Conservation (phyloP, 2,113 vertebrate genomes). For the Zingel zingel region DNA sequence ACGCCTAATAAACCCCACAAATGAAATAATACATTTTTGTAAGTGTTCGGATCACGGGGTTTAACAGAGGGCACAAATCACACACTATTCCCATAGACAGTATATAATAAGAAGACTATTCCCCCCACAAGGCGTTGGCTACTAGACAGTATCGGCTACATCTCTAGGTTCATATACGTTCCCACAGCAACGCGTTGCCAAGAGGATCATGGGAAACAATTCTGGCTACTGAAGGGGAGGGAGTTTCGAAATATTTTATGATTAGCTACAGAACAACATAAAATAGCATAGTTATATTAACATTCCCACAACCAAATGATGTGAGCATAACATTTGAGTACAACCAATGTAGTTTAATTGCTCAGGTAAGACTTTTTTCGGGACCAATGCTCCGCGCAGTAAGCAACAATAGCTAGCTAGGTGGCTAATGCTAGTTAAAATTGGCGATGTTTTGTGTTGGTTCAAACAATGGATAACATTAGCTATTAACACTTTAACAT, state of each 20-base stretch:
- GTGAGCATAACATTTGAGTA: background rate
- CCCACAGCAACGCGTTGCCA: conserved; percentile 73
- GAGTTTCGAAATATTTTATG: conserved; percentile 81
- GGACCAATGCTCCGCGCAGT: background rate
- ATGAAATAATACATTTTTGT: no score
- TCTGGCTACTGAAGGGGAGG: conserved; percentile 68
- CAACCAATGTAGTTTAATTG: background rate
- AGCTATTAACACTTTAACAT: background rate
- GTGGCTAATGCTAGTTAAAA: conserved; percentile 61
- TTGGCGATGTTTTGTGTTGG: background rate
- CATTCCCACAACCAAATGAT: accelerated
- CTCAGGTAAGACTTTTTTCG: background rate
- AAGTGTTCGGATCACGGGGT: no score
- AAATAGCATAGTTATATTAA: background rate
- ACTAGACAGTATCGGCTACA: no score
- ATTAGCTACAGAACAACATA: conserved; percentile 18
- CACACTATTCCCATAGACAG: no score
- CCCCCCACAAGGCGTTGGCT: background rate
- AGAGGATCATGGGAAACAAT: conserved; percentile 75
- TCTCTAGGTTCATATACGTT: conserved; percentile 31
- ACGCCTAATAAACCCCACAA: no score
- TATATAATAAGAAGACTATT: background rate
- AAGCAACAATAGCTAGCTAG: conserved; percentile 37
- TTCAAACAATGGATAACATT: background rate
- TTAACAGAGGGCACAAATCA: background rate